Percentiles rank a stretch among this genome's conserved stretches.
These are phyloP conservation scores for Gambusia holbrooki DNA, from an alignment of 2,113 vertebrate genomes.

Conservation along the genomic window DNA sequence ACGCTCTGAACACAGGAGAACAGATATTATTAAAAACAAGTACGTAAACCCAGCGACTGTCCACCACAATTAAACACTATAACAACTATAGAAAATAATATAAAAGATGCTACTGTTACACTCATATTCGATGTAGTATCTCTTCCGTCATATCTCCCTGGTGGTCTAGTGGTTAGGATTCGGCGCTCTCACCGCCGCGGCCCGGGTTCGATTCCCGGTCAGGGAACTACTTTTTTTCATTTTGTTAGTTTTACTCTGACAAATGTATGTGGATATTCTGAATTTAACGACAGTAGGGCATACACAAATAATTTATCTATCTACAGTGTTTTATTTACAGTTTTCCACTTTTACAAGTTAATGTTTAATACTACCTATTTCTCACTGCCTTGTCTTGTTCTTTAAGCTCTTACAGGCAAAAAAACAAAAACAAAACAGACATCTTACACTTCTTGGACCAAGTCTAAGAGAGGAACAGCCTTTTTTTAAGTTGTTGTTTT, in stretches of 20 bases:
- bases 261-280: too few species aligned
- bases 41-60: neutral
- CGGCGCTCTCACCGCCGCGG: slow-evolving; percentile 74
- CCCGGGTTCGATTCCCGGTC: slow-evolving; percentile 78
- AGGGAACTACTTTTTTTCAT: slow-evolving; percentile 27
- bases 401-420: neutral
- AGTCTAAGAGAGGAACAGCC: neutral
- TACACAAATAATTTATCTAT: too few species aligned
- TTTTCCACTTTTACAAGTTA: neutral
- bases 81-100: fast-evolving
- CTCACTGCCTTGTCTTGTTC: neutral
- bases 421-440: neutral
- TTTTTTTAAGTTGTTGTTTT: neutral
- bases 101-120: too few species aligned
- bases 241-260: too few species aligned
- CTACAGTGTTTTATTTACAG: too few species aligned
- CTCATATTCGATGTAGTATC: too few species aligned
- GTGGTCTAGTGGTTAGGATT: slow-evolving; percentile 84
- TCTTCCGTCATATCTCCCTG: slow-evolving; percentile 40
- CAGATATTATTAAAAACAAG: slow-evolving; percentile 2
- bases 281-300: too few species aligned
- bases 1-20: slow-evolving; percentile 81
- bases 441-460: neutral
- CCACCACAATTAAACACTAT: neutral
- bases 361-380: neutral